phyloP scores from a whole-genome alignment of 2,113 vertebrate genomes.

The Coptodon rendalli region DNA sequence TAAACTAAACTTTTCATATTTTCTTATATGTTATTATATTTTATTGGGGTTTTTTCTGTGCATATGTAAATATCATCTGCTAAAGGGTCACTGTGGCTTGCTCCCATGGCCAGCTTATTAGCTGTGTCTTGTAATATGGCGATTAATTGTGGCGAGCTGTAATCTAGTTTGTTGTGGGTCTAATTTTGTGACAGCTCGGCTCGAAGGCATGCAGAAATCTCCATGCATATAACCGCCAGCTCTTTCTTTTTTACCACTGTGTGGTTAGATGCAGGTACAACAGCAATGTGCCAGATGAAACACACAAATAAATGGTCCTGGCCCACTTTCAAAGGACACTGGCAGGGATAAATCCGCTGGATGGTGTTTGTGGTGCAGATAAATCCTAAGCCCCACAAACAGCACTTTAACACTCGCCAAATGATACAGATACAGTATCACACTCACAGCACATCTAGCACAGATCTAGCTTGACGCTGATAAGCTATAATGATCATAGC shows the following conservation, averaged over 20 bases:
- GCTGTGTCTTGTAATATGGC: not conserved
- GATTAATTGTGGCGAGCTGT: not conserved
- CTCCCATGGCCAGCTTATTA: not conserved
- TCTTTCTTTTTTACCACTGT: not conserved
- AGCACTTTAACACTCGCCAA: not conserved
- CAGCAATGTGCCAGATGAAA: not conserved
- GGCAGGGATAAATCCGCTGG: constrained; percentile 18
- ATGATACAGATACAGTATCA: not conserved
- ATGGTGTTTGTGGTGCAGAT: not conserved
- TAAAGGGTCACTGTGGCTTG: not conserved
- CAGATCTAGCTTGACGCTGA: not conserved
- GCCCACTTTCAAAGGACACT: constrained; percentile 26
- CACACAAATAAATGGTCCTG: not conserved
- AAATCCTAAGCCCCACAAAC: constrained; percentile 21
- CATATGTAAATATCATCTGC: not conserved
- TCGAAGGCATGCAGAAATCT: not conserved
- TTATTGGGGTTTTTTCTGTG: not conserved
- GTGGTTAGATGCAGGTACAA: not conserved
- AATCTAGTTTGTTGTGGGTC: not conserved
- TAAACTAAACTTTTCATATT: not conserved
- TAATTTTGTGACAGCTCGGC: not conserved
- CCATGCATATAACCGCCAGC: not conserved
- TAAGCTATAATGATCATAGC: not conserved
- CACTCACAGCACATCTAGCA: not conserved
- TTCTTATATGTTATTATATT: not conserved